Percentiles rank a stretch among this genome's conserved stretches.
These are phyloP conservation scores for Musca vetustissima DNA, from an alignment of 1,140 invertebrate species.

Conservation along the genomic window DNA sequence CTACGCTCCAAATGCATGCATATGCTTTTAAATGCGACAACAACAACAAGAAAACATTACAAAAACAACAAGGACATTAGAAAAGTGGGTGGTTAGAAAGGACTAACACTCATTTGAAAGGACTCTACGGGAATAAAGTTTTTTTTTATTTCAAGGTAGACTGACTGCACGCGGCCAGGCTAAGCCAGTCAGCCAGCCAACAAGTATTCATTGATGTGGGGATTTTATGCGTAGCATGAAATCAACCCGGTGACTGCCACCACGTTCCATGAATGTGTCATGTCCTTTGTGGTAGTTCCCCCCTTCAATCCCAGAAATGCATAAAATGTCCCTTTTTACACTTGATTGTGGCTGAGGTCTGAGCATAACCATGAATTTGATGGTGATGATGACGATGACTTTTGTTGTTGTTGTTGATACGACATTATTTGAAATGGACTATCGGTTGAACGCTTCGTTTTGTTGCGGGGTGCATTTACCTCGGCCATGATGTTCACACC, in stretches of 20 bases:
- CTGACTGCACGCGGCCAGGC: constrained; percentile 11
- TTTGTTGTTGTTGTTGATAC: constrained; percentile 11
- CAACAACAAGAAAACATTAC: not conserved
- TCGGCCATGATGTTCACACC: too few relatives aligned
- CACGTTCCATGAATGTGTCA: too few relatives aligned
- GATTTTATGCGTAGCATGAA: too few relatives aligned
- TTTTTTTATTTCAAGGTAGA: constrained; percentile 24
- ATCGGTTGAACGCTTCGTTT: too few relatives aligned
- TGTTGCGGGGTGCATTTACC: too few relatives aligned
- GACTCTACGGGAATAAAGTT: constrained; percentile 9
- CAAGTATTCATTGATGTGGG: too few relatives aligned
- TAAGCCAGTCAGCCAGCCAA: too few relatives aligned
- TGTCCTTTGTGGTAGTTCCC: too few relatives aligned
- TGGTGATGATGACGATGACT: not conserved
- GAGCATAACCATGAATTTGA: not conserved
- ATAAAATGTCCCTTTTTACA: constrained; percentile 17
- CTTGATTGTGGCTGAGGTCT: not conserved
- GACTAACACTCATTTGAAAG: not conserved
- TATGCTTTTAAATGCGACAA: not conserved
- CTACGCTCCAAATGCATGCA: constrained; percentile 10
- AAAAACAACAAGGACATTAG: not conserved
- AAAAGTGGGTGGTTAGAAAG: not conserved
- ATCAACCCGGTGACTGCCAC: too few relatives aligned
- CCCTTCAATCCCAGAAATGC: constrained; percentile 7
- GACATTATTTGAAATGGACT: not conserved